These are phyloP conservation scores for Rattus norvegicus DNA, from an alignment of 2,113 vertebrate species.

Conservation along the genomic window DNA sequence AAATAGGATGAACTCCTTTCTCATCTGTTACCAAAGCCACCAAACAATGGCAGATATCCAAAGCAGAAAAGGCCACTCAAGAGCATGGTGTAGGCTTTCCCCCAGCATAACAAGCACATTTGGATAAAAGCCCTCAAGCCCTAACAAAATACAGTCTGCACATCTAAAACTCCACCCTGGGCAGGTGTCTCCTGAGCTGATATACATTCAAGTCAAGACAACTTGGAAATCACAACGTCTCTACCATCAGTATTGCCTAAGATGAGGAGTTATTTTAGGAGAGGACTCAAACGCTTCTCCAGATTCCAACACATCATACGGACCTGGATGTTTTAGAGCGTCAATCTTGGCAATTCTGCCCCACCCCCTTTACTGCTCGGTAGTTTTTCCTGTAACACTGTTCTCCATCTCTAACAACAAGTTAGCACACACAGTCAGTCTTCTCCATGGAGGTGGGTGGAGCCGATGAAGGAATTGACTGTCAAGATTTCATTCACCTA, in stretches of 20 bases:
- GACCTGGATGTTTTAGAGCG: neutral
- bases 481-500: neutral
- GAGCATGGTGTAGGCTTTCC: neutral
- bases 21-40: neutral
- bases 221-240: neutral
- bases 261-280: neutral
- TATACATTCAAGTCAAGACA: neutral
- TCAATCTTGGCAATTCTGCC: neutral
- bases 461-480: neutral
- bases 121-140: neutral
- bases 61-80: neutral
- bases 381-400: neutral
- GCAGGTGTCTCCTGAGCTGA: neutral
- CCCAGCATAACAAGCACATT: neutral
- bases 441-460: neutral
- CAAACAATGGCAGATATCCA: neutral
- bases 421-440: no score
- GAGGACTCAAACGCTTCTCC: neutral
- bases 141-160: neutral
- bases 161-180: neutral
- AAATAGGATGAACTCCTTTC: neutral
- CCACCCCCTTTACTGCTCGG: neutral
- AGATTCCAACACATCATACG: neutral
- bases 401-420: neutral
- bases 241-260: neutral